Evolutionary conservation across 2,113 vertebrate genomes (phyloP).

Genomic region (Parotia lawesii): DNA sequence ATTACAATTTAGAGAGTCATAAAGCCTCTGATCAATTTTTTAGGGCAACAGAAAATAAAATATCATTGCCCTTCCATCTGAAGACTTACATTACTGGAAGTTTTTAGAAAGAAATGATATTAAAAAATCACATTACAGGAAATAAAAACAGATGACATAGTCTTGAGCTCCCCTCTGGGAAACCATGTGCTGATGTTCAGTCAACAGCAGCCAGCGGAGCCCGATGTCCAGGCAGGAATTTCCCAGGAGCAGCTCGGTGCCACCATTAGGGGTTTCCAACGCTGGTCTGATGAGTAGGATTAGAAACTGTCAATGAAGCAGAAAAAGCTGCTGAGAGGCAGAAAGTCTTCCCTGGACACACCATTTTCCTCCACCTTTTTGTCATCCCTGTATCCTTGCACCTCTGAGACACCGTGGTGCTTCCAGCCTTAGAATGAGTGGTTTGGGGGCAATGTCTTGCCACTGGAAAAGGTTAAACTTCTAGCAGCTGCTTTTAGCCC

Average conservation of each 20-base stretch:
- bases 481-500: neutral
- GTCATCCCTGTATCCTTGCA: neutral
- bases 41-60: neutral
- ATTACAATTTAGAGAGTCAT: neutral
- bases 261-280: neutral
- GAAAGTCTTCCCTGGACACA: neutral
- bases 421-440: neutral
- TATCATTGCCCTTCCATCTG: neutral
- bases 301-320: neutral
- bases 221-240: neutral
- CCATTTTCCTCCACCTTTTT: neutral
- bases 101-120: neutral
- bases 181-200: neutral
- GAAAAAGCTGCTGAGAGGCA: neutral
- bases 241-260: neutral
- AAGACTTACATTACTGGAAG: neutral
- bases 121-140: neutral
- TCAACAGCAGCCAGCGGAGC: neutral
- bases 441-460: neutral
- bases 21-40: neutral
- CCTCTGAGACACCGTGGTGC: fast-evolving
- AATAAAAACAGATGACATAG: neutral
- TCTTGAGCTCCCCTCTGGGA: neutral
- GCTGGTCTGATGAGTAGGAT: neutral
- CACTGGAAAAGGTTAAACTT: neutral